Evolutionary conservation across 1,140 invertebrate genomes (phyloP).

Genomic region (Atta cephalotes): DNA sequence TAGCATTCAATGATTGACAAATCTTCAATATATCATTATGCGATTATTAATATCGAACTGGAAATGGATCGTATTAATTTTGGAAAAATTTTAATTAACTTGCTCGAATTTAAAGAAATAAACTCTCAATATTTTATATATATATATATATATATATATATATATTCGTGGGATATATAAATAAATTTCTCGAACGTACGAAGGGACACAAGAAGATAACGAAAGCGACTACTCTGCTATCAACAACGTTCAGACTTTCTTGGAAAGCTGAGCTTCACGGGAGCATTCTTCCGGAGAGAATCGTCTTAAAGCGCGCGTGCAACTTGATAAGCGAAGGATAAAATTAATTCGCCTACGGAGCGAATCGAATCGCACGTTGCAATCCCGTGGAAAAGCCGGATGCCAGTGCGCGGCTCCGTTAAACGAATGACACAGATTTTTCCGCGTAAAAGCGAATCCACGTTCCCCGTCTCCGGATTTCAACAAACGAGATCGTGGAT

Average conservation of each 20-base stretch:
- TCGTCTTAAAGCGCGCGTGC: constrained; percentile 59
- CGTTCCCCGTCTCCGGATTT: constrained; percentile 48
- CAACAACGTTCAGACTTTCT: constrained; percentile 35
- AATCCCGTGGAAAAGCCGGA: constrained; percentile 52
- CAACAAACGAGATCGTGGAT: constrained; percentile 61
- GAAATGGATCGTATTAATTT: neutral
- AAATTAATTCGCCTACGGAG: constrained; percentile 58
- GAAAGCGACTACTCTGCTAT: constrained; percentile 18
- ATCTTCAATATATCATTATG: constrained; percentile 8
- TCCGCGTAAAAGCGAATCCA: constrained; percentile 57
- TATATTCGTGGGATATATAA: neutral
- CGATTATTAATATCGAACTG: neutral
- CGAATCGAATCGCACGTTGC: constrained; percentile 54
- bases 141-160: too few species aligned
- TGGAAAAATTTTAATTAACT: neutral
- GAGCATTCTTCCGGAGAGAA: constrained; percentile 40
- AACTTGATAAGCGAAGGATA: constrained; percentile 62
- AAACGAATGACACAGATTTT: constrained; percentile 64
- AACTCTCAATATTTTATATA: neutral
- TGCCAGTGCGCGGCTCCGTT: constrained; percentile 49
- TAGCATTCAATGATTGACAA: neutral
- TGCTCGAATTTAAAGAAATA: neutral
- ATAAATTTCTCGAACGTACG: constrained; percentile 5
- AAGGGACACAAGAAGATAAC: constrained; percentile 4
- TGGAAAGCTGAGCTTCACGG: constrained; percentile 30